Evolutionary conservation across 2,797 vertebrate species (phyloP).

Genomic region (Mormyrops attenuatus): DNA sequence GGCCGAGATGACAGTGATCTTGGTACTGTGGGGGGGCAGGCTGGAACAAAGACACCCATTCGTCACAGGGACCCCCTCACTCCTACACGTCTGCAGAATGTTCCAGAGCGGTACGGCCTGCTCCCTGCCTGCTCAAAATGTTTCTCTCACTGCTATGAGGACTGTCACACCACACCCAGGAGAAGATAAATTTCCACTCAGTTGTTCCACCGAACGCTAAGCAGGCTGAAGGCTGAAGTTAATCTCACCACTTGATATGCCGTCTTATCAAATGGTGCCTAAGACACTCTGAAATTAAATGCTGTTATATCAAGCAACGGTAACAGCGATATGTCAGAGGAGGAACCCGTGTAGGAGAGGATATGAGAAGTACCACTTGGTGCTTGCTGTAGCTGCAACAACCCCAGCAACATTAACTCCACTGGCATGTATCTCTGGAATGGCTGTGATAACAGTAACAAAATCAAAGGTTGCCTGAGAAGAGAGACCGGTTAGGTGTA

Average conservation of each 20-base stretch:
- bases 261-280: background rate
- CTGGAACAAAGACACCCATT: constrained; percentile 30
- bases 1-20: background rate
- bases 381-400: background rate
- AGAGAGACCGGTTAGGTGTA: background rate
- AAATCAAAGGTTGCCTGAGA: background rate
- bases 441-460: background rate
- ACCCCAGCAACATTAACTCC: background rate
- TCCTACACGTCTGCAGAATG: constrained; percentile 33
- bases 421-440: background rate
- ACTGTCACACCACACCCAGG: constrained; percentile 22
- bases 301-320: background rate
- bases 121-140: constrained; percentile 35
- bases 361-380: background rate
- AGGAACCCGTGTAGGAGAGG: background rate
- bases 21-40: constrained; percentile 7
- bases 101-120: constrained; percentile 23
- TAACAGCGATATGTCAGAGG: background rate
- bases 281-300: background rate
- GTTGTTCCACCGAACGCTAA: background rate
- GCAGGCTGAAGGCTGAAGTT: background rate
- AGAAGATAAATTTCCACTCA: background rate
- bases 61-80: constrained; percentile 32
- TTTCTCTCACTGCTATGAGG: constrained; percentile 37
- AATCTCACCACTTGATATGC: background rate